phyloP scores from a whole-genome alignment of 2,113 vertebrate species.

The Toxostoma redivivum region DNA sequence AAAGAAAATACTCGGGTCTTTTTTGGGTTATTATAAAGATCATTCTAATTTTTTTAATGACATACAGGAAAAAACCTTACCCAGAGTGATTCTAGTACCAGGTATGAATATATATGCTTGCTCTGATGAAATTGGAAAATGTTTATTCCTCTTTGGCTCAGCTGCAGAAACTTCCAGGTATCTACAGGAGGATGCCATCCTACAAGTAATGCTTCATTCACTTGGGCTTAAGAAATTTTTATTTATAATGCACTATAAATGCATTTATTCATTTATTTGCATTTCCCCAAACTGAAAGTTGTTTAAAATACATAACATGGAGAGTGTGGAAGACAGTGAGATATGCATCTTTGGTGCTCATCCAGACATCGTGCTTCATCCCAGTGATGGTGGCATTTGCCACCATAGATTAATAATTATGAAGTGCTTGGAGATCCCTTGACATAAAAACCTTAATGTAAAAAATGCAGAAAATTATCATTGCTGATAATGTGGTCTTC shows the following conservation, averaged over 20 bases:
- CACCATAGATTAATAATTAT: background rate
- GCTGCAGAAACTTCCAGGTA: background rate
- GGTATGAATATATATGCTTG: background rate
- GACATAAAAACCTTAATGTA: background rate
- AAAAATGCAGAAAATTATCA: background rate
- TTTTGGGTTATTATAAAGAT: background rate
- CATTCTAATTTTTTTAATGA: background rate
- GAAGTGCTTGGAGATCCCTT: background rate
- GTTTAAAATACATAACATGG: background rate
- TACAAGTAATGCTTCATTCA: conserved; percentile 1
- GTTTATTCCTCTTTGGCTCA: background rate
- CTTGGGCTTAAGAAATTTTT: background rate
- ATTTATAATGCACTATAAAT: conserved; percentile 15
- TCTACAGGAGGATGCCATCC: background rate
- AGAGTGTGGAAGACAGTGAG: background rate
- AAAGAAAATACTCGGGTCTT: background rate
- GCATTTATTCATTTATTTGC: conserved; percentile 50
- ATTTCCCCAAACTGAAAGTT: background rate
- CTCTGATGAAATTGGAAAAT: background rate
- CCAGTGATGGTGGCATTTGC: background rate
- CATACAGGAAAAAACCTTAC: background rate
- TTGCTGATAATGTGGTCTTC: background rate
- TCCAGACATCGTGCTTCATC: background rate
- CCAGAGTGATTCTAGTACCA: background rate
- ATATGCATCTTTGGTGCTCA: background rate